Evolutionary conservation across 2,888 invertebrate species (phyloP), one percentile per base, ranked within the genome.

Genomic region (Campaea margaritaria): DNA sequence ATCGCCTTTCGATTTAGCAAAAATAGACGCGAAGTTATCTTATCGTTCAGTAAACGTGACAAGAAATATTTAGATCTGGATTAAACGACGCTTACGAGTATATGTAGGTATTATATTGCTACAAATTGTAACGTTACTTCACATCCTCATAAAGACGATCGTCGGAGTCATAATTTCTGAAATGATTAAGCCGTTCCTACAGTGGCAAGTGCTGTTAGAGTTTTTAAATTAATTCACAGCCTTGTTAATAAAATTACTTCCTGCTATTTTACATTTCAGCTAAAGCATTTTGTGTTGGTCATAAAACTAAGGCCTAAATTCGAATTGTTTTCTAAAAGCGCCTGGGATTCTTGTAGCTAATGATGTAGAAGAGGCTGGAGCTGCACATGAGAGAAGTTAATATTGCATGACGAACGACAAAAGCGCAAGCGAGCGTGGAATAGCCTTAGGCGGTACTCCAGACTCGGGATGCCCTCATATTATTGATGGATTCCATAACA

Each of bases 241-340:
- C 57, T 58, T 51, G 51, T 51, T 51, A 58, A 34, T 45, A 41
- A 50, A 58, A 58, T 47, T 42, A 52, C 58, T 58, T 58, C 50
- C 57, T 50, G 50, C 50, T 50, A 45, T 15, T 34, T 15, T 38
- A 49, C 27, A 48, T 56, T 46, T 9, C 31, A 42, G 21, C 28
- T 13, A 31, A 41, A 16, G 41, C 21, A 16, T 43, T 8, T 12
- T 39, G 39, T 39, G 13, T 39, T 39, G 12, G 12, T 36, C 36
- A 12, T 36, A 36, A 10, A 36, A 36, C n/a, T 36, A 5, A 14
- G 5, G 13, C 39, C 14, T 14, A 8, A 14, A 39, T 7, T 14
- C 2, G 12, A 13, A 39, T 13, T 5, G n/a, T 5, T 14, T 39
- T 8, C 5, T 2, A 43, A 11, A 36, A n/a, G n/a, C 10, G 10